phyloP scores from a whole-genome alignment of 2,113 vertebrate species.

The Trichomycterus rosablanca region DNA sequence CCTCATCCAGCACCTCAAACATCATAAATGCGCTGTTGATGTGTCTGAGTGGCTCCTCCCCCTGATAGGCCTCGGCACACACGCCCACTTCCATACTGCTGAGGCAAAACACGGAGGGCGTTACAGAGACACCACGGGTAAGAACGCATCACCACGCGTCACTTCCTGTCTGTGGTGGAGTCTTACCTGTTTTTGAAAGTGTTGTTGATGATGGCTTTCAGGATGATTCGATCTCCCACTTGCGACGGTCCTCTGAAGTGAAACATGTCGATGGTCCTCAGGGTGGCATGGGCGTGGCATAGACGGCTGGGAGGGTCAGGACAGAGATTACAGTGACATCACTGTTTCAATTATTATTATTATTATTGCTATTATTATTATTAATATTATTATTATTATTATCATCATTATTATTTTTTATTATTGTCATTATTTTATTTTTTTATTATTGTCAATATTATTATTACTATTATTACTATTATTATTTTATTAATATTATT shows the following conservation, averaged over 20 bases:
- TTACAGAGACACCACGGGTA: not conserved
- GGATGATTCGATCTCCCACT: conserved; percentile 85
- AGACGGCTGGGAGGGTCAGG: conserved; percentile 79
- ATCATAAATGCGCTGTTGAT: conserved; percentile 97
- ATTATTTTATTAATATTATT: no score
- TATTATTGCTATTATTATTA: no score
- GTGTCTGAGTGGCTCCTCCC: conserved; percentile 70
- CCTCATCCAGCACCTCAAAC: conserved; percentile 76
- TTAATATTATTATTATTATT: no score
- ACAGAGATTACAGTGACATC: no score
- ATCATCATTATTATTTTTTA: no score
- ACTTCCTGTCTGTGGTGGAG: not conserved
- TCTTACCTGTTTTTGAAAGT: conserved; percentile 86
- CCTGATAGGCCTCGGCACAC: conserved; percentile 81
- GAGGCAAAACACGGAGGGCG: no score
- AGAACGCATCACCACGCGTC: not conserved
- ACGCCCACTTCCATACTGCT: conserved; percentile 94
- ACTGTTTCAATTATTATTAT: no score
- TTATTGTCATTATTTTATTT: no score
- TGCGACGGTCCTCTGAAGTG: conserved; percentile 92
- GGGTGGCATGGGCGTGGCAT: conserved; percentile 82
- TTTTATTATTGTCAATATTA: no score
- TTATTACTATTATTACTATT: no score
- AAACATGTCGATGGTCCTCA: conserved; percentile 95
- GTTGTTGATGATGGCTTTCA: conserved; percentile 96